Base-by-base conservation (phyloP, 2,888 invertebrate genomes). In the Unio pictorum region DNA sequence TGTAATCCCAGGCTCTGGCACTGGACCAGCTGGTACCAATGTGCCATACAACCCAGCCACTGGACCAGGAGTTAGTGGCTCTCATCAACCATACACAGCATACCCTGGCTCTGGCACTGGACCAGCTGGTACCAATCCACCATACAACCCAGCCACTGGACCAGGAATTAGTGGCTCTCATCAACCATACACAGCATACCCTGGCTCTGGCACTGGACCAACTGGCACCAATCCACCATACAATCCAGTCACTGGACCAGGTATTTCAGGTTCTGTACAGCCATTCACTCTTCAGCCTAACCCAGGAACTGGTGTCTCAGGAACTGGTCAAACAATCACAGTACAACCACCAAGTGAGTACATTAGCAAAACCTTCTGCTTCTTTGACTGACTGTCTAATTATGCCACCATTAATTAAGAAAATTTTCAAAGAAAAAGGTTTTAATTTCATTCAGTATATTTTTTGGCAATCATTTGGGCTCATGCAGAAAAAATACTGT, bases 21-120 rank as follows among this genome's bases (percentile, higher is more conserved):
- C 76, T 7, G 68, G 69, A 55, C 75, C 79, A 18, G 62, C 67
- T 18, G 59, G 58, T 17, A 66, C 61, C 23, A 34, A 34, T 30
- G 54, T 61, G 17, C 66, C 66, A 18, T 60, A 67, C 61, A 69
- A 61, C 34, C 67, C 75, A 20, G 61, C 66, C n/a, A 61, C 56
- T 70, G 61, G n/a, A 54, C 56, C 55, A 23, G 66, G 68, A 23
- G 18, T 55, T 28, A 61, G 60, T 18, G 61, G 57, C 58, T 58
- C 26, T 20, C 1, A n/a, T 58, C 23, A n/a, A 23, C 58, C 26
- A 23, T 58, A 23, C 26, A 23, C 58, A 11, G 58, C 63, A 63
- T 26, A 62, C 61, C 18, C 45, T 15, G 45, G 45, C 15, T 11
- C 15, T 15, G 45, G 45, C 45, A 67, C 76, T 4, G 68, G 69